A percentile compares a stretch with the other conserved stretches of the same genome.
Evolutionary conservation across 2,797 vertebrate species (phyloP).

Genomic region (Gouania willdenowi): DNA sequence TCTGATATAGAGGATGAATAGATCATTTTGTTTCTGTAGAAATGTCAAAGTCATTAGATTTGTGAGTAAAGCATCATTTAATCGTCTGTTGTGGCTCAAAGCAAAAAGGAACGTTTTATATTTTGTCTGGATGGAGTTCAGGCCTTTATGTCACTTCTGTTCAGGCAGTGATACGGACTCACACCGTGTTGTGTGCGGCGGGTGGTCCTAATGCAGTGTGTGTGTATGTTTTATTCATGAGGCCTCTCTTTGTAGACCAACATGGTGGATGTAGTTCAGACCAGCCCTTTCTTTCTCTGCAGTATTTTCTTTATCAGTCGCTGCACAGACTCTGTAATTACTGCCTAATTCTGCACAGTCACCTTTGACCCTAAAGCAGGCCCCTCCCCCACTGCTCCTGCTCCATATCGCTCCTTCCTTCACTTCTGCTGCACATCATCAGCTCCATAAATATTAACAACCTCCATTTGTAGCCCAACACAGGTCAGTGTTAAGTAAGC

Average conservation of each 20-base stretch:
- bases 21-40: too few species aligned
- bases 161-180: slow-evolving; percentile 1
- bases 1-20: too few species aligned
- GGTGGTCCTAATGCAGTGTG: too few species aligned
- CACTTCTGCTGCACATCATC: slow-evolving; percentile 20
- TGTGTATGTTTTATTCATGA: slow-evolving; percentile 73
- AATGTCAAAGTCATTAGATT: too few species aligned
- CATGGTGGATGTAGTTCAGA: slow-evolving; percentile 31
- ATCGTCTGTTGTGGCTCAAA: too few species aligned
- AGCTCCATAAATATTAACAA: slow-evolving; percentile 56
- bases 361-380: slow-evolving; percentile 43
- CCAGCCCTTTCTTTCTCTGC: slow-evolving; percentile 8
- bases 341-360: slow-evolving; percentile 23
- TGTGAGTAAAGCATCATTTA: too few species aligned
- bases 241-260: slow-evolving; percentile 38
- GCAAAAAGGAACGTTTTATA: too few species aligned
- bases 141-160: too few species aligned
- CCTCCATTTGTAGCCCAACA: slow-evolving; percentile 42
- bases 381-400: neutral
- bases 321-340: slow-evolving; percentile 35
- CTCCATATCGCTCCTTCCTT: slow-evolving; percentile 3
- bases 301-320: slow-evolving; percentile 39
- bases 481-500: slow-evolving; percentile 46
- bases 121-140: too few species aligned
- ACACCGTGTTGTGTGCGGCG: too few species aligned